phyloP scores from a whole-genome alignment of 2,113 vertebrate genomes.

The Nettapus auritus region DNA sequence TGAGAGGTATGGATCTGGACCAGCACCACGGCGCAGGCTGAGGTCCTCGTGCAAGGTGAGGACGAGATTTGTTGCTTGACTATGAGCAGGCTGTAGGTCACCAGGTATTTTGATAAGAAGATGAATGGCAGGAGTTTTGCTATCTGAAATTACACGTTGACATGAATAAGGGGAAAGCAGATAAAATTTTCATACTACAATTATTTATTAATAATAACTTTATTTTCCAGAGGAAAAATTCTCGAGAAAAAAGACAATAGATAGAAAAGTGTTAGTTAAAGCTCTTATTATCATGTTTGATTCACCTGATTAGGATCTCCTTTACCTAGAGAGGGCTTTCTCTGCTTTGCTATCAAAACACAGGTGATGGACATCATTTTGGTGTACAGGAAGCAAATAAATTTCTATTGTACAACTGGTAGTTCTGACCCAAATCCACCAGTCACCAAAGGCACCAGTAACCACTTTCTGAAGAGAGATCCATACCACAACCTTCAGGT shows the following conservation, averaged over 20 bases:
- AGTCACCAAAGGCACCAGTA: neutral
- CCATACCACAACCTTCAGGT: neutral
- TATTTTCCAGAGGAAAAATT: neutral
- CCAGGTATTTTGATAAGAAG: neutral
- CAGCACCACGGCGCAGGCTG: accelerated
- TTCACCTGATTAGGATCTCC: neutral
- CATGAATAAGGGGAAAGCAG: neutral
- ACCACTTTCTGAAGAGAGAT: neutral
- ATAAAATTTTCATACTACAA: neutral
- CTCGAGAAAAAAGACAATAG: neutral
- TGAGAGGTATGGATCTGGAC: neutral
- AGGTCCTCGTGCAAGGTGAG: neutral
- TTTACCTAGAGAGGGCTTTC: neutral
- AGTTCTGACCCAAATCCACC: neutral
- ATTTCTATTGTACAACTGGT: accelerated
- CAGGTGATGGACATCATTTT: neutral
- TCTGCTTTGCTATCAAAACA: neutral
- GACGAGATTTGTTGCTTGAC: neutral
- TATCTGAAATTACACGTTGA: neutral
- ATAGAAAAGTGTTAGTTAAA: neutral
- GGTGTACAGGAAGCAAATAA: neutral
- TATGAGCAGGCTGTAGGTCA: neutral
- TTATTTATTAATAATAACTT: neutral
- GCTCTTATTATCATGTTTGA: neutral
- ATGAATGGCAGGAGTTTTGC: neutral